Evolutionary conservation across 30 jellyfish, hydroid and myxozoan species (phyloP).

Genomic region (Aurelia coerulea): DNA sequence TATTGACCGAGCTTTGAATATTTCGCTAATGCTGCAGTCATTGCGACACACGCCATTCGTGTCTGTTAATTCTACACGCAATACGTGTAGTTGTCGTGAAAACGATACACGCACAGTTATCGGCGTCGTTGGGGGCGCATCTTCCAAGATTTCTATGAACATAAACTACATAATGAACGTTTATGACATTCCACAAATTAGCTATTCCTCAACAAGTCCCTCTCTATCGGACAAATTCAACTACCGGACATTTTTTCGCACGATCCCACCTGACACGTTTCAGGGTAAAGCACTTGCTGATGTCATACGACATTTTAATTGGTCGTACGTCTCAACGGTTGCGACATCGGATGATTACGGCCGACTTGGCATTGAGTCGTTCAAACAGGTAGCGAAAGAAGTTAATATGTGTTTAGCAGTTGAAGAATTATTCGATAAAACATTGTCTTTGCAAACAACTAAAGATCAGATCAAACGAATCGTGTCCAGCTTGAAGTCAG

Average conservation of each 20-base stretch:
- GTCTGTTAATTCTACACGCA: not conserved
- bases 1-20: conserved; percentile 52
- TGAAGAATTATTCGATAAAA: conserved; percentile 57
- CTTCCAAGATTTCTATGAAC: conserved; percentile 67
- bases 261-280: conserved; percentile 88
- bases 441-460: conserved; percentile 26
- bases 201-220: conserved; percentile 91
- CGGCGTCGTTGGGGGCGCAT: conserved; percentile 94
- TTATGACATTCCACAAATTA: conserved; percentile 76
- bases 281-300: conserved; percentile 88
- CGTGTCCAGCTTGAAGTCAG: conserved; percentile 42
- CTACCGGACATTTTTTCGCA: conserved; percentile 86
- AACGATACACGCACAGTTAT: conserved; percentile 49
- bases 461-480: conserved; percentile 39
- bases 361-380: conserved; percentile 77
- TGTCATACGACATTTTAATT: conserved; percentile 53
- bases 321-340: conserved; percentile 89
- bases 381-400: conserved; percentile 43
- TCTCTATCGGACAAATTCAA: conserved; percentile 61
- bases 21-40: conserved; percentile 43
- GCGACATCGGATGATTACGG: conserved; percentile 92
- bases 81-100: conserved; percentile 46
- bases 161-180: conserved; percentile 61
- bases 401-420: conserved; percentile 59
- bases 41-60: conserved; percentile 28